Base-by-base conservation (phyloP, 2,888 invertebrate genomes). In the Pterobdella sp. region DNA sequence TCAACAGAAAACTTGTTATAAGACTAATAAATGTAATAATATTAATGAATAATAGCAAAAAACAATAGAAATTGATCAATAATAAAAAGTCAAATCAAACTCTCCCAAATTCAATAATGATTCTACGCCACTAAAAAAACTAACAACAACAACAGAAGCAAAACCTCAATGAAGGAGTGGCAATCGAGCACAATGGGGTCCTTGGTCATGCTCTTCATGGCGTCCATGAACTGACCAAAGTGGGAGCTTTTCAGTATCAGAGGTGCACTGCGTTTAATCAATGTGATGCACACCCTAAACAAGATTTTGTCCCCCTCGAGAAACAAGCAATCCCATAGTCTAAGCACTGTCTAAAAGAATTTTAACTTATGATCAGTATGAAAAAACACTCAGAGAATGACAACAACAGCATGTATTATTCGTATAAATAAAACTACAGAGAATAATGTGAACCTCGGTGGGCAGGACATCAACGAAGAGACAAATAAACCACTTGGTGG, bases 291-390 rank as follows among this genome's bases (percentile, higher is more conserved):
- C 1, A 93, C 93, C 78, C 94, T 88, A 82, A 95, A 92, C 77
- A 96, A 86, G 78, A 95, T 90, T 85, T 94, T 94, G 75, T 91
- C 91, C 64, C 95, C 95, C 84, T 96, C 95, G 79, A 91, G 90
- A 85, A 96, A 94, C 75, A 95, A 85, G 81, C 94, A 93, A 84
- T 96, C 95, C 94, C 95, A 95, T 84, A 95, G 91, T 80, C 95
- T 87, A 32, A 94, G 86, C 63, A 94, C 93, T 7, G 95, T 95
- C 88, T 89, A 83, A 26, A 42, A 18, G 42, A 7, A 18, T 42
- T n/a, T n/a, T n/a, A n/a, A n/a, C n/a, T n/a, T n/a, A n/a, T n/a
- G n/a, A n/a, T n/a, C n/a, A n/a, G n/a, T n/a, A n/a, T n/a, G n/a
- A n/a, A n/a, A n/a, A n/a, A n/a, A n/a, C n/a, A n/a, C n/a, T n/a